A percentile compares a stretch with the other conserved stretches of the same genome.
Conservation (phyloP, 2,797 vertebrate genomes). For the Thamnophis elegans region DNA sequence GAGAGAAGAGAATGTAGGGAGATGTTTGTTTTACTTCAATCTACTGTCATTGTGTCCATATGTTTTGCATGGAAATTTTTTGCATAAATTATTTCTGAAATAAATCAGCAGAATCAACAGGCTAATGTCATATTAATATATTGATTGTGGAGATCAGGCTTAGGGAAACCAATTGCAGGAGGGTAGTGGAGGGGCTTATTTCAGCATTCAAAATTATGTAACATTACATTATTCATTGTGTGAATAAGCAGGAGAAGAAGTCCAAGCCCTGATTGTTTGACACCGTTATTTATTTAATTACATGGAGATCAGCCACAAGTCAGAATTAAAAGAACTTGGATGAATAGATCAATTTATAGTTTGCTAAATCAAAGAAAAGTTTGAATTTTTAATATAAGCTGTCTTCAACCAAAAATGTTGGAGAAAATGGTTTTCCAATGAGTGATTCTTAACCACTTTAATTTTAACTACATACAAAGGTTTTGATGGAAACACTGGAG, state of each 20-base stretch:
- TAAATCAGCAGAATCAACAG: background rate
- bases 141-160: too few relatives aligned
- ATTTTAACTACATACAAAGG: background rate
- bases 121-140: too few relatives aligned
- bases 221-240: too few relatives aligned
- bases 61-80: too few relatives aligned
- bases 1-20: background rate
- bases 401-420: background rate
- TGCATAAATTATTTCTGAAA: background rate
- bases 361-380: background rate
- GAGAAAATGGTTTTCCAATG: background rate
- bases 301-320: background rate
- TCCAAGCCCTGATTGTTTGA: background rate
- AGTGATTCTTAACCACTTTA: background rate
- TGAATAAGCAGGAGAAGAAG: background rate
- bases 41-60: background rate
- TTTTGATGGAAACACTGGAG: background rate
- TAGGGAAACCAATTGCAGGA: background rate
- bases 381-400: background rate
- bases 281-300: background rate
- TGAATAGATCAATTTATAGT: background rate
- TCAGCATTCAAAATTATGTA: background rate
- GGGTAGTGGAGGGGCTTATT: background rate
- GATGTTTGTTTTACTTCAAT: background rate
- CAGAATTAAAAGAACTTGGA: background rate